These are phyloP conservation scores for Blastobasis adustella DNA, from an alignment of 2,888 invertebrate genomes.

Conservation along the genomic window DNA sequence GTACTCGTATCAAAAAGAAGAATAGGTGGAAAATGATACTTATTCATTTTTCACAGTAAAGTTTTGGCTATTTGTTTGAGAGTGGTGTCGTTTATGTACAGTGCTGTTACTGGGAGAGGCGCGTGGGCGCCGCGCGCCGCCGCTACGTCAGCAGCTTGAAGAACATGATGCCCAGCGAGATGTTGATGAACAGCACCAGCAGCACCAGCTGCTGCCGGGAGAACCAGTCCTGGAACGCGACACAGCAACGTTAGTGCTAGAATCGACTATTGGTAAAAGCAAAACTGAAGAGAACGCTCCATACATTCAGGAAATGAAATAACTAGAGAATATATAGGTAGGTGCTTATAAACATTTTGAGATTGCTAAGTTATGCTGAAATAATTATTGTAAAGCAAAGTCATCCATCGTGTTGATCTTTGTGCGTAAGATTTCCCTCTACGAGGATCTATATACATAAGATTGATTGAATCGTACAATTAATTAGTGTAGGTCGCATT, in stretches of 20 bases:
- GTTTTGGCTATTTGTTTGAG: constrained; percentile 38
- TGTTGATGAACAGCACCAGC: constrained; percentile 94
- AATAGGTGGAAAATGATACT: constrained; percentile 31
- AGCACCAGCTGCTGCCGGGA: constrained; percentile 96
- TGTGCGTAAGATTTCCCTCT: too few relatives aligned
- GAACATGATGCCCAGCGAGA: constrained; percentile 95
- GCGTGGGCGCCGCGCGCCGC: constrained; percentile 67
- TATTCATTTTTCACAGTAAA: constrained; percentile 18
- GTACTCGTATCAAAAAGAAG: constrained; percentile 40
- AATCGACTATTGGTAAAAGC: too few relatives aligned
- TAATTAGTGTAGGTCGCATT: too few relatives aligned
- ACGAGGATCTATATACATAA: too few relatives aligned
- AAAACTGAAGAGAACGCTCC: too few relatives aligned
- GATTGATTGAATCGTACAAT: too few relatives aligned
- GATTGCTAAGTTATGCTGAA: too few relatives aligned
- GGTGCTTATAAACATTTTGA: too few relatives aligned
- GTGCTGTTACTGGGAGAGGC: constrained; percentile 34
- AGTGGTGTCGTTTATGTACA: constrained; percentile 39
- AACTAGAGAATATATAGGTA: too few relatives aligned
- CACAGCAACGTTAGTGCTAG: not conserved
- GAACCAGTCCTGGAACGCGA: constrained; percentile 90
- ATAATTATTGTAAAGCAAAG: too few relatives aligned
- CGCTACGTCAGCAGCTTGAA: constrained; percentile 96
- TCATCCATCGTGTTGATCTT: too few relatives aligned
- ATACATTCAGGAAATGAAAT: too few relatives aligned